Evolutionary conservation across 2,797 vertebrate genomes (phyloP).

Genomic region (Lemur catta): DNA sequence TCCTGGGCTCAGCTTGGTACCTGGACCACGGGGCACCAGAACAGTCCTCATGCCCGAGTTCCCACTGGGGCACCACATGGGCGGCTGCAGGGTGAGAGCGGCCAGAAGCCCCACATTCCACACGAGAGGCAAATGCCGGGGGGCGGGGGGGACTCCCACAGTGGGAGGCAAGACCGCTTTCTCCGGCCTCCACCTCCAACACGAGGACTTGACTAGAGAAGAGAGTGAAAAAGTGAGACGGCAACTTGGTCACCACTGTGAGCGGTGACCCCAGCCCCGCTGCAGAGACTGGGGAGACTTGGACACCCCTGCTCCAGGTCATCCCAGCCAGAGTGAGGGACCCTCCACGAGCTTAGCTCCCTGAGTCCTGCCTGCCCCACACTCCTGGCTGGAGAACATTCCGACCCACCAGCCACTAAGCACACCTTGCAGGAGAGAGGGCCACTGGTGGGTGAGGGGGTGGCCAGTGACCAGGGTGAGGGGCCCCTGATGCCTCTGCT

Average conservation of each 20-base stretch:
- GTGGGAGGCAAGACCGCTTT: background rate
- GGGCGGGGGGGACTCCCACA: background rate
- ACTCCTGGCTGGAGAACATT: background rate
- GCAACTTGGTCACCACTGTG: background rate
- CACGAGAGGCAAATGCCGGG: background rate
- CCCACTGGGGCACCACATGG: background rate
- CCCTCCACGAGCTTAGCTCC: background rate
- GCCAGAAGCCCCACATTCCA: background rate
- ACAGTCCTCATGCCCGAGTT: background rate
- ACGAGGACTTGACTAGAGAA: background rate
- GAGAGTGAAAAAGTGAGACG: background rate
- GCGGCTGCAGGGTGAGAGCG: background rate
- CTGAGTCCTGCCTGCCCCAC: background rate
- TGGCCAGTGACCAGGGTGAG: background rate
- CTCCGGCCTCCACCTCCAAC: background rate
- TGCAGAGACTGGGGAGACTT: background rate
- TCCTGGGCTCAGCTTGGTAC: background rate
- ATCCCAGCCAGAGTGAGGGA: background rate
- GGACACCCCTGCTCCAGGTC: background rate
- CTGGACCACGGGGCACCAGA: too few relatives aligned
- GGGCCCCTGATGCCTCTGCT: background rate
- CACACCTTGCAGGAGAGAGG: background rate
- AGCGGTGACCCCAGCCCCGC: accelerated
- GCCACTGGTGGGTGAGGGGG: background rate
- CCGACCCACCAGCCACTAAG: background rate